Evolutionary conservation across 1,140 invertebrate species (phyloP).

Genomic region (Drosophila kurseongensis): DNA sequence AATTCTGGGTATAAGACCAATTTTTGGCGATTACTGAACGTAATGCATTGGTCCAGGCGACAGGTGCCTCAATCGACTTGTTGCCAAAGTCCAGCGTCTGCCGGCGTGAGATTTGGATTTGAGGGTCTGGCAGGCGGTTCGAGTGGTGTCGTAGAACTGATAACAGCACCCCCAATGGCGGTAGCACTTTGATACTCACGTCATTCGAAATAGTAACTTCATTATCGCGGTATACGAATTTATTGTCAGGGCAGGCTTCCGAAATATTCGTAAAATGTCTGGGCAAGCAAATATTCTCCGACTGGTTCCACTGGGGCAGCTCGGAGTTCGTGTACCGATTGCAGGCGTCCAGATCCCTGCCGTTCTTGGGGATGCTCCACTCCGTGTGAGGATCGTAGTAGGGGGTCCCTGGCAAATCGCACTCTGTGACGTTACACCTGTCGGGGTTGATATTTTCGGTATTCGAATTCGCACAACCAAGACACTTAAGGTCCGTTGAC

Average conservation of each 20-base stretch:
- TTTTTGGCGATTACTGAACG: background rate
- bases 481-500: background rate
- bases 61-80: slow-evolving; percentile 58
- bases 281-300: slow-evolving; percentile 71
- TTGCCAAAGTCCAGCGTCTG: slow-evolving; percentile 69
- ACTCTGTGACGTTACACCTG: slow-evolving; percentile 88
- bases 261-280: slow-evolving; percentile 79
- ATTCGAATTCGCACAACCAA: slow-evolving; percentile 1
- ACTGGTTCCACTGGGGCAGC: slow-evolving; percentile 41
- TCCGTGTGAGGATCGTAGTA: slow-evolving; percentile 86
- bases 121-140: slow-evolving; percentile 39
- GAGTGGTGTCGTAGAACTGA: slow-evolving; percentile 5
- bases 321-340: slow-evolving; percentile 76
- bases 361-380: slow-evolving; percentile 85
- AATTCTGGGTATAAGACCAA: slow-evolving; percentile 1
- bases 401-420: slow-evolving; percentile 84
- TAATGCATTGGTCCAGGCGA: slow-evolving; percentile 1
- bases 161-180: slow-evolving; percentile 27
- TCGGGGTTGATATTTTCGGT: slow-evolving; percentile 14
- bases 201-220: slow-evolving; percentile 80
- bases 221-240: slow-evolving; percentile 74
- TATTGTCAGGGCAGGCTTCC: slow-evolving; percentile 61
- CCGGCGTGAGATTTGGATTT: slow-evolving; percentile 11
- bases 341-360: slow-evolving; percentile 85
- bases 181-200: slow-evolving; percentile 74